Conservation (phyloP, 2,113 vertebrate species). For the Centropus bengalensis region DNA sequence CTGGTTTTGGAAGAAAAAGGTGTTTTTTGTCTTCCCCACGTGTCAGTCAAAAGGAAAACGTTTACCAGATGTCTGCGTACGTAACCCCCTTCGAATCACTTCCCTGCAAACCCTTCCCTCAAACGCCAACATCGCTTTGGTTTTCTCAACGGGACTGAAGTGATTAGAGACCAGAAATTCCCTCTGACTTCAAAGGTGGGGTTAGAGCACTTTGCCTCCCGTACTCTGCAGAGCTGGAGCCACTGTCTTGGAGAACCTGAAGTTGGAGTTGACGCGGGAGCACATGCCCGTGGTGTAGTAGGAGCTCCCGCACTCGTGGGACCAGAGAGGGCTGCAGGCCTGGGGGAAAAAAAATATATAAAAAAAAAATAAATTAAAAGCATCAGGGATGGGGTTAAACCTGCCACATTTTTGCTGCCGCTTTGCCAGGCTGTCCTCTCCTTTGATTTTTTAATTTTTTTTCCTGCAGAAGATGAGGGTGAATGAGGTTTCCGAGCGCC, state of each 20-base stretch:
- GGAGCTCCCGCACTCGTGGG: slow-evolving; percentile 95
- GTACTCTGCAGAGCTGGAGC: slow-evolving; percentile 92
- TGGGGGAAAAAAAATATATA: slow-evolving; percentile 25
- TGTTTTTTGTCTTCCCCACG: background rate
- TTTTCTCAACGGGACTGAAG: background rate
- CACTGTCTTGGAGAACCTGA: slow-evolving; percentile 88
- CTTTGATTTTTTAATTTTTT: background rate
- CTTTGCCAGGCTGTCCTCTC: background rate
- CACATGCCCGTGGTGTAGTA: slow-evolving; percentile 97
- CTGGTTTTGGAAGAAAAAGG: slow-evolving; percentile 2
- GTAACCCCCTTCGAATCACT: background rate
- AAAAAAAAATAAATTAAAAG: too few relatives aligned
- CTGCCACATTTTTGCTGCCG: too few relatives aligned
- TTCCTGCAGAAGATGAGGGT: rapidly evolving
- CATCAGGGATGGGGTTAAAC: background rate
- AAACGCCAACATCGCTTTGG: background rate
- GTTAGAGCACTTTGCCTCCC: background rate
- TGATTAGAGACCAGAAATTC: background rate
- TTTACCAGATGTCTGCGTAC: background rate
- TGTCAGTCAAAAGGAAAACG: slow-evolving; percentile 6
- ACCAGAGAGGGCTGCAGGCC: slow-evolving; percentile 96
- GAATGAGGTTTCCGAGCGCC: background rate
- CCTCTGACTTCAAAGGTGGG: background rate
- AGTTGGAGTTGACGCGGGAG: slow-evolving; percentile 86
- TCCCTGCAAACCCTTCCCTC: background rate